These are phyloP conservation scores for Oryctes rhinoceros DNA, from an alignment of 1,140 invertebrate genomes.

Conservation along the genomic window DNA sequence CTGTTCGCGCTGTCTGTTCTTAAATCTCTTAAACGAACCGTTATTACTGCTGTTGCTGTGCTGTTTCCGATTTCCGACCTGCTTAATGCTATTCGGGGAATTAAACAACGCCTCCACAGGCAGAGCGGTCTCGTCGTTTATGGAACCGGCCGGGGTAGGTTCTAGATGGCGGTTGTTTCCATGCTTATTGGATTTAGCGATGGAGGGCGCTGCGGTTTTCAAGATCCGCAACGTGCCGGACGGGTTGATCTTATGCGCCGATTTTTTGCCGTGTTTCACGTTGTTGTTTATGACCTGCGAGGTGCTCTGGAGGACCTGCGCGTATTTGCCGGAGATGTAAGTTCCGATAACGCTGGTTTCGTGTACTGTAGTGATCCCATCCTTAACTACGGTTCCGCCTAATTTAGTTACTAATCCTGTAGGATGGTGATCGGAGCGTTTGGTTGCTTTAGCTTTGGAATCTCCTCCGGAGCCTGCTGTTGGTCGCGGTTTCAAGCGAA, in stretches of 20 bases:
- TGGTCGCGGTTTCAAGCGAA: slow-evolving; percentile 64
- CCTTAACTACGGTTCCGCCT: slow-evolving; percentile 82
- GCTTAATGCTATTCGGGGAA: slow-evolving; percentile 63
- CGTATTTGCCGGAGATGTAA: slow-evolving; percentile 87
- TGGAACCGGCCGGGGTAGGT: slow-evolving; percentile 67
- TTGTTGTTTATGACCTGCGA: slow-evolving; percentile 54
- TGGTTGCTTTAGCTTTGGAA: slow-evolving; percentile 60
- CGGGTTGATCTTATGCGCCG: slow-evolving; percentile 68
- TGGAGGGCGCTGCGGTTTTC: slow-evolving; percentile 75
- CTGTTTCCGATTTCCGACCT: slow-evolving; percentile 64
- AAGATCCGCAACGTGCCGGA: slow-evolving; percentile 73
- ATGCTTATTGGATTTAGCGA: slow-evolving; percentile 63
- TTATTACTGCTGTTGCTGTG: slow-evolving; percentile 43
- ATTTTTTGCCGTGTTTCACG: slow-evolving; percentile 54
- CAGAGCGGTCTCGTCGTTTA: slow-evolving; percentile 66
- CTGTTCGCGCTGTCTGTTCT: slow-evolving; percentile 58
- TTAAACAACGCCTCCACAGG: slow-evolving; percentile 59
- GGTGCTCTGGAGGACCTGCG: slow-evolving; percentile 70
- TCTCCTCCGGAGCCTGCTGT: slow-evolving; percentile 62
- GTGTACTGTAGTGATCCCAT: slow-evolving; percentile 84
- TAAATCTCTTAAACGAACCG: slow-evolving; percentile 58
- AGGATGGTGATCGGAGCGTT: slow-evolving; percentile 67
- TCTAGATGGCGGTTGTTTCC: slow-evolving; percentile 64
- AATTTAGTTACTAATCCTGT: slow-evolving; percentile 82
- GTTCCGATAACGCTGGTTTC: slow-evolving; percentile 89